These are phyloP conservation scores for Polia nebulosa DNA, from an alignment of 2,888 invertebrate species.

Conservation along the genomic window DNA sequence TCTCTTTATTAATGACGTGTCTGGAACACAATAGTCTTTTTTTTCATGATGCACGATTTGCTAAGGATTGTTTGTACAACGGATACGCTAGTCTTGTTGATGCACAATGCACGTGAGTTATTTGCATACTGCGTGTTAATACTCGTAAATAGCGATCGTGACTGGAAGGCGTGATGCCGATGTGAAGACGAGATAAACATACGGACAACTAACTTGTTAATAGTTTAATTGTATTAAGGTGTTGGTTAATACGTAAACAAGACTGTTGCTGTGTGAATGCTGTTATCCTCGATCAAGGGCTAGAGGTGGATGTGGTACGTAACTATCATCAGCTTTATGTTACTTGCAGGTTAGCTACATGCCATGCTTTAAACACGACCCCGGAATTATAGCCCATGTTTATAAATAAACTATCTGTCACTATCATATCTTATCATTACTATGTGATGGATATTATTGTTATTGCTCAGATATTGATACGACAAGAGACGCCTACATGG, in stretches of 20 bases:
- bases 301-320: slow-evolving; percentile 7
- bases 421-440: slow-evolving; percentile 1
- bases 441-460: not conserved
- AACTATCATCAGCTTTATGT: not conserved
- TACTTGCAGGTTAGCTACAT: slow-evolving; percentile 10
- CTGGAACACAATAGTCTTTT: slow-evolving; percentile 50
- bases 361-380: slow-evolving; percentile 5
- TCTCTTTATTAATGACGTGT: slow-evolving; percentile 59
- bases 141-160: slow-evolving; percentile 72
- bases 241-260: slow-evolving; percentile 32
- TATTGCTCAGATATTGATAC: not conserved
- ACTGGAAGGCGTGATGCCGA: slow-evolving; percentile 67
- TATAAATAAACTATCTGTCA: slow-evolving; percentile 27
- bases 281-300: slow-evolving; percentile 27
- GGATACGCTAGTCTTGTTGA: slow-evolving; percentile 60
- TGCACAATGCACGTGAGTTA: slow-evolving; percentile 64
- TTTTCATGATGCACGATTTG: slow-evolving; percentile 47
- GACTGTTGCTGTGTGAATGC: slow-evolving; percentile 35
- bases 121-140: slow-evolving; percentile 68
- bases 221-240: slow-evolving; percentile 48
- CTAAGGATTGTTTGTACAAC: slow-evolving; percentile 44
- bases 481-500: slow-evolving; percentile 4
- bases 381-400: slow-evolving; percentile 13
- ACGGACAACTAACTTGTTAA: slow-evolving; percentile 52
- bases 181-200: slow-evolving; percentile 60